Conservation (phyloP, 2,797 vertebrate species). For the Labroides dimidiatus region DNA sequence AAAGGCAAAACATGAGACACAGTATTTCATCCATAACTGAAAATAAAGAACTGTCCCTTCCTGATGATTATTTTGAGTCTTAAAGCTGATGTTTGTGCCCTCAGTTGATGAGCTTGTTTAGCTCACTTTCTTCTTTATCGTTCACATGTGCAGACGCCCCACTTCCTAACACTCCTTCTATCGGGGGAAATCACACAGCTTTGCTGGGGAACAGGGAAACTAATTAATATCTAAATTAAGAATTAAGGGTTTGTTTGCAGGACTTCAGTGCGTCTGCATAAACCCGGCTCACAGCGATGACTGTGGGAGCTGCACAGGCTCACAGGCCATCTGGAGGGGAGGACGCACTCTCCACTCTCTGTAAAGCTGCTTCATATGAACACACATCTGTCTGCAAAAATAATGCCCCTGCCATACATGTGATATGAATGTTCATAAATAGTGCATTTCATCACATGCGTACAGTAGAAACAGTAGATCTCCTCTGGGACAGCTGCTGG, state of each 20-base stretch:
- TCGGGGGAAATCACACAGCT: constrained; percentile 74
- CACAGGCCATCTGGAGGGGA: constrained; percentile 63
- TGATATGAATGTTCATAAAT: constrained; percentile 67
- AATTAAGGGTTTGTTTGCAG: constrained; percentile 72
- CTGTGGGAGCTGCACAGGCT: constrained; percentile 41
- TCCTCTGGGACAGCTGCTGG: constrained; percentile 30
- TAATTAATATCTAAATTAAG: constrained; percentile 81
- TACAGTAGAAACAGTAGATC: constrained; percentile 32
- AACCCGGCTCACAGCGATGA: constrained; percentile 55
- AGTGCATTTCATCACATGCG: constrained; percentile 49
- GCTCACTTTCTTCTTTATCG: constrained; percentile 45
- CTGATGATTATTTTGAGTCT: neutral
- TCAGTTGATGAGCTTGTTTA: constrained; percentile 63
- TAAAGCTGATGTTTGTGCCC: constrained; percentile 17
- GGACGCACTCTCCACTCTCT: constrained; percentile 1
- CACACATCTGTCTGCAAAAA: constrained; percentile 28
- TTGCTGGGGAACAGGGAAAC: constrained; percentile 68
- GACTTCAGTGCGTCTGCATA: constrained; percentile 57
- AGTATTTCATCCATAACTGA: no score
- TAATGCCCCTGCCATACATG: constrained; percentile 55
- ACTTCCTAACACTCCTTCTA: constrained; percentile 51
- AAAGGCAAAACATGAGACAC: neutral
- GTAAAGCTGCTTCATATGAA: constrained; percentile 27
- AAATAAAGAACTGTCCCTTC: neutral
- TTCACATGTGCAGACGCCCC: constrained; percentile 44